These are phyloP conservation scores for Carlito syrichta DNA, from an alignment of 2,113 vertebrate species.

Conservation along the genomic window DNA sequence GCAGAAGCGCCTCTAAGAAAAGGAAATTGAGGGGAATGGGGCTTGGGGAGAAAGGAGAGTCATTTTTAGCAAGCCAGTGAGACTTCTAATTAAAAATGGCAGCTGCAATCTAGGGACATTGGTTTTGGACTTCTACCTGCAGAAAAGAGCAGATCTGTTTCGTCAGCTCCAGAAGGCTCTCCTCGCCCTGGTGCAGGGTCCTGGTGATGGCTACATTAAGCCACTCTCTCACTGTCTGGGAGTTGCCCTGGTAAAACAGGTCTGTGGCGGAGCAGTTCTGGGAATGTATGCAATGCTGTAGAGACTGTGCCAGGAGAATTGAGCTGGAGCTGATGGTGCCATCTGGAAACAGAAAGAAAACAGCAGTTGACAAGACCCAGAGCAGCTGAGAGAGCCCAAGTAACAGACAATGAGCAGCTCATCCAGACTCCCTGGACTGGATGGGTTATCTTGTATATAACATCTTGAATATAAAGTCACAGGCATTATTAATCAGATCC, in stretches of 20 bases:
- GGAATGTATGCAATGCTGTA: slow-evolving; percentile 92
- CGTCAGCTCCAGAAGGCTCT: slow-evolving; percentile 94
- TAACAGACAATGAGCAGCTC: fast-evolving
- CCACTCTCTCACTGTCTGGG: slow-evolving; percentile 93
- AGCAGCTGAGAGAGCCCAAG: background rate
- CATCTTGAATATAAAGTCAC: background rate
- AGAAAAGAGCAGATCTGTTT: slow-evolving; percentile 97
- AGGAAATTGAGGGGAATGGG: background rate
- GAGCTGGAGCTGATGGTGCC: slow-evolving; percentile 95
- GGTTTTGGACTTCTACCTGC: slow-evolving; percentile 84
- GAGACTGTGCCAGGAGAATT: slow-evolving; percentile 94
- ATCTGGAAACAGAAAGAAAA: slow-evolving; percentile 81
- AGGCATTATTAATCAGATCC: background rate
- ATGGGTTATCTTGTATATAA: too few species aligned
- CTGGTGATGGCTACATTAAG: slow-evolving; percentile 95
- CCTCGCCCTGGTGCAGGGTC: slow-evolving; percentile 95
- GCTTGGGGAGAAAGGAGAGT: background rate
- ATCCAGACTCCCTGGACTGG: fast-evolving
- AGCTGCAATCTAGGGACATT: background rate
- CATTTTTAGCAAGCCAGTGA: background rate
- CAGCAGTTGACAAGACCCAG: background rate
- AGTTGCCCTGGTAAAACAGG: slow-evolving; percentile 96
- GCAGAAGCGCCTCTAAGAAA: background rate
- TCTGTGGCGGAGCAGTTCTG: slow-evolving; percentile 96
- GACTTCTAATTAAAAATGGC: background rate